These are phyloP conservation scores for Holacanthella duospinosa DNA, from an alignment of 2,888 invertebrate genomes.

Conservation along the genomic window DNA sequence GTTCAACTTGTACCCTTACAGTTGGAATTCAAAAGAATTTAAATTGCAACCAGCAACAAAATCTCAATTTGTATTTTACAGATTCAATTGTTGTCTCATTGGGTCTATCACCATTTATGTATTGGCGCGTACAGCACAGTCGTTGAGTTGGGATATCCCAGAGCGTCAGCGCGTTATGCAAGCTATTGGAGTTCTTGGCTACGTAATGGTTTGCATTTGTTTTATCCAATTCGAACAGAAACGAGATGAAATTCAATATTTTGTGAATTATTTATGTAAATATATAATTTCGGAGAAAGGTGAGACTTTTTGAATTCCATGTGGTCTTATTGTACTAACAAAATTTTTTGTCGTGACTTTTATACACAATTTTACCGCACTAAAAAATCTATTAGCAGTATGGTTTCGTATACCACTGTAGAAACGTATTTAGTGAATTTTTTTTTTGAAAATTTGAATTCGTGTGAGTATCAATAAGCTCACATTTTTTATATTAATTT, in stretches of 20 bases:
- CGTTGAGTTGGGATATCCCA: neutral
- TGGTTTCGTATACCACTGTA: too few species aligned
- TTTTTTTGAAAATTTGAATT: neutral
- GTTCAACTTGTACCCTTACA: neutral
- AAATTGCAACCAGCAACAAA: neutral
- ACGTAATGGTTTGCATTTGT: neutral
- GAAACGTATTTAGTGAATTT: neutral
- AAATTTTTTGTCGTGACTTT: too few species aligned
- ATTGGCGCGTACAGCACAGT: neutral
- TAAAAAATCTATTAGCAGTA: too few species aligned
- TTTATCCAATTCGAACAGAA: neutral
- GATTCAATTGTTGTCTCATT: neutral
- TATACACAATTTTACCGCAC: too few species aligned
- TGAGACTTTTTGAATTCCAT: too few species aligned
- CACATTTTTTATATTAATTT: neutral
- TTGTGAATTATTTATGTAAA: neutral
- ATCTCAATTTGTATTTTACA: neutral
- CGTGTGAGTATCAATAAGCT: too few species aligned
- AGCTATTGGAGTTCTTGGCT: neutral
- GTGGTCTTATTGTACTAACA: too few species aligned
- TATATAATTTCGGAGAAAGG: neutral
- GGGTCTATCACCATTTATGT: neutral
- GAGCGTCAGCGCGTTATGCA: neutral
- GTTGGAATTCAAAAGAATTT: neutral
- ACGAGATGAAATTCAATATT: neutral